Base-by-base conservation (phyloP, 1,140 invertebrate genomes). In the Saxidomus purpurata region DNA sequence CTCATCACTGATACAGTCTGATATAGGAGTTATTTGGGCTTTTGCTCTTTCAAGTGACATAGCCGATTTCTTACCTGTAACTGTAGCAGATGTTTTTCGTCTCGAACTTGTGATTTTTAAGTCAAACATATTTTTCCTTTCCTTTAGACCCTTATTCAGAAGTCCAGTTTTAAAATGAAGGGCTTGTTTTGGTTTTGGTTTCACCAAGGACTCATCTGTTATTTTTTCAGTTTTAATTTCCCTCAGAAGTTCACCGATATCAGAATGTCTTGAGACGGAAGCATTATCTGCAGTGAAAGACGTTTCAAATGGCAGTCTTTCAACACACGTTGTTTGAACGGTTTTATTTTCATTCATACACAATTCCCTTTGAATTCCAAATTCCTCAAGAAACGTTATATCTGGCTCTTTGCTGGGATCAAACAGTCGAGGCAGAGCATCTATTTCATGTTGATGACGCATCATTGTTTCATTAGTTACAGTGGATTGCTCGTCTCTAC, bases 361-460 rank as follows among this genome's bases (percentile, higher is more conserved):
- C 15, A 15, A 43, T 28, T 38, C 40, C 25, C 2, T 38, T 79
- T 36, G 74, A 55, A 49, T 55, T 31, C 74, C 74, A 80, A 80
- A 80, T 9, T n/a, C 13, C 49, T 80, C 77, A 22, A 55, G 52
- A n/a, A 3, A 59, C 4, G 43, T 15, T 19, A 80, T 80, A 61
- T 80, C 49, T 1, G 25, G 15, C 36, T 55, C 25, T 6, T 28
- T 28, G n/a, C 28, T 55, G 19, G 77, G 25, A 59, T 80, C 77
- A 55, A 80, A 80, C 19, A 80, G 13, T 25, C n/a, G 28, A 36
- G 77, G 47, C 1, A 59, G 77, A n/a, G 49, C 77, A 80, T 59
- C 43, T 31, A n/a, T 63, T 63, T 63, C 59, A 63, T 63, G 22
- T 63, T 63, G n/a, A 6, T 63, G 6, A 28, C 3, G 8, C 59